phyloP scores from a whole-genome alignment of 2,888 invertebrate genomes.

The Theretra japonica region DNA sequence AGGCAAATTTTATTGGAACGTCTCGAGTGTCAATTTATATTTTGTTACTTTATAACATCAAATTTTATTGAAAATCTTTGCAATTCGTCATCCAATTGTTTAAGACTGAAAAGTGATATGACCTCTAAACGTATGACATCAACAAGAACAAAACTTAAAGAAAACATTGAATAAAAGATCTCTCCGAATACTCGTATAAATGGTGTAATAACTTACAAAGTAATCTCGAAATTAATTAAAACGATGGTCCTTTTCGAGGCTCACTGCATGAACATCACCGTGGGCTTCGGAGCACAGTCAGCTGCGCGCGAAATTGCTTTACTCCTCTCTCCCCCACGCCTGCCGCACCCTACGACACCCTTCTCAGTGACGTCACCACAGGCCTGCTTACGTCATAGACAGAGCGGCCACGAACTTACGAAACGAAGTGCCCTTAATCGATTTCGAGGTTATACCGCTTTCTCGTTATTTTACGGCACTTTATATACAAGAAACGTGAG shows the following conservation, averaged over 20 bases:
- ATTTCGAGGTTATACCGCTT: conserved; percentile 64
- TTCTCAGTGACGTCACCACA: conserved; percentile 72
- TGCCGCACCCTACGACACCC: conserved; percentile 55
- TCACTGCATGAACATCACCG: conserved; percentile 42
- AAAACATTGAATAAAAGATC: not conserved
- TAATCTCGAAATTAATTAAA: conserved; percentile 26
- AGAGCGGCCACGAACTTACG: conserved; percentile 70
- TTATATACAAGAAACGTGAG: not conserved
- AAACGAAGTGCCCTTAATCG: conserved; percentile 73
- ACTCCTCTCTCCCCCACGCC: conserved; percentile 56
- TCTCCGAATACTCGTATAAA: not conserved
- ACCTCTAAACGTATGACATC: not conserved
- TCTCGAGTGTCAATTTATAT: conserved; percentile 1
- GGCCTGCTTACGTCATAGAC: conserved; percentile 75
- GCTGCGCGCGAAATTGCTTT: conserved; percentile 76
- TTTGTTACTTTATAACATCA: not conserved
- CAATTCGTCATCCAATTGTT: not conserved
- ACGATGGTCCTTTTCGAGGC: conserved; percentile 18
- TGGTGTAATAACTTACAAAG: not conserved
- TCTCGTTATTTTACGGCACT: conserved; percentile 24
- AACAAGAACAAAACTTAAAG: not conserved
- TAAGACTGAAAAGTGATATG: not conserved
- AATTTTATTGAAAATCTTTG: not conserved
- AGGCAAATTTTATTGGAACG: not conserved
- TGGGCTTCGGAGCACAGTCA: conserved; percentile 68